These are phyloP conservation scores for Agraylea sexmaculata DNA, from an alignment of 1,140 invertebrate genomes.

Conservation along the genomic window DNA sequence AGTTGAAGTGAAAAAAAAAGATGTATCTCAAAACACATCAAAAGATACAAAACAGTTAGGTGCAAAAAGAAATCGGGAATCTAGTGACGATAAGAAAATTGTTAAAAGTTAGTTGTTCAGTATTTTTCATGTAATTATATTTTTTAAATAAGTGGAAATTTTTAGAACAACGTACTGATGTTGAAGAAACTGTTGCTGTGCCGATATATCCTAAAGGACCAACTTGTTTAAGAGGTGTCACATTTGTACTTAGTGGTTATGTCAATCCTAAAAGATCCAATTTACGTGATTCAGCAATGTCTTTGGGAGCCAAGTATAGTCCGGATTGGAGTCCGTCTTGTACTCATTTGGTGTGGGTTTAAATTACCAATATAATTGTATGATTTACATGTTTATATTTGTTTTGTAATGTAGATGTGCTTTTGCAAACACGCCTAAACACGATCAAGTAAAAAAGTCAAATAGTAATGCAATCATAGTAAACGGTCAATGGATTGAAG, in stretches of 20 bases:
- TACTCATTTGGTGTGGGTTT: slow-evolving; percentile 71
- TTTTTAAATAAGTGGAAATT: neutral
- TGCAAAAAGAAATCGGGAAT: too few relatives aligned
- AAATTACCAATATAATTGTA: neutral
- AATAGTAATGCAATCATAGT: slow-evolving; percentile 55
- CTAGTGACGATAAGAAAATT: too few relatives aligned
- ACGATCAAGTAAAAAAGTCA: slow-evolving; percentile 46
- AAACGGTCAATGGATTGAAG: slow-evolving; percentile 62
- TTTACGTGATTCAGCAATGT: slow-evolving; percentile 54
- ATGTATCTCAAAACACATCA: slow-evolving; percentile 12
- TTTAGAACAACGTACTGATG: neutral
- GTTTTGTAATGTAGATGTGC: slow-evolving; percentile 53
- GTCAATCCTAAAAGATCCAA: slow-evolving; percentile 64
- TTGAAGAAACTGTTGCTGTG: too few relatives aligned
- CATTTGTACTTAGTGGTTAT: slow-evolving; percentile 76
- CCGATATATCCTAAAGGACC: slow-evolving; percentile 8
- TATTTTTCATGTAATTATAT: too few relatives aligned
- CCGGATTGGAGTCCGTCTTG: slow-evolving; percentile 60
- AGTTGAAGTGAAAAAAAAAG: slow-evolving; percentile 12
- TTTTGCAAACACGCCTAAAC: slow-evolving; percentile 81
- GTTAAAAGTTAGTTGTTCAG: too few relatives aligned
- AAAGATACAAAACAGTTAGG: too few relatives aligned
- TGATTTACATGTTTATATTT: neutral
- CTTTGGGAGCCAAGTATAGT: slow-evolving; percentile 71
- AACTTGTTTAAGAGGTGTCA: slow-evolving; percentile 47